Conservation (phyloP, 2,797 vertebrate species). For the Catostomus latipinnis region DNA sequence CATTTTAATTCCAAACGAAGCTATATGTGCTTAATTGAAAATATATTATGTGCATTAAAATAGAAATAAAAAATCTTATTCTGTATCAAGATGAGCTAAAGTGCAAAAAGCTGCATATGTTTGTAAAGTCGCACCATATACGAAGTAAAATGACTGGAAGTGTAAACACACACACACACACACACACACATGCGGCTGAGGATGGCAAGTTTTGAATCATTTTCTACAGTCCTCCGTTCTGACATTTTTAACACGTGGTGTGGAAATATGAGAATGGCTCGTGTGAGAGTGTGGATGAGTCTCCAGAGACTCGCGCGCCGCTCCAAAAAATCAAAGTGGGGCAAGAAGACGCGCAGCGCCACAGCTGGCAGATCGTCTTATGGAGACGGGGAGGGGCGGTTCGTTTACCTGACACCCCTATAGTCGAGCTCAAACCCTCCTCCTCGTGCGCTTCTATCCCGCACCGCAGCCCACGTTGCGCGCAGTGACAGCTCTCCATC, state of each 20-base stretch:
- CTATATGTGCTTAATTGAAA: too few relatives aligned
- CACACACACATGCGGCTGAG: conserved; percentile 29
- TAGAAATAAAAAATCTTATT: neutral
- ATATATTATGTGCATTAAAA: neutral
- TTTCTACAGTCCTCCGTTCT: conserved; percentile 59
- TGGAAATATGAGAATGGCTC: conserved; percentile 75
- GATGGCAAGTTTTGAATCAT: conserved; percentile 45
- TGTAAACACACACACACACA: conserved; percentile 33
- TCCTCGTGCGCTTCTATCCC: conserved; percentile 56
- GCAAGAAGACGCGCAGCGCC: conserved; percentile 80
- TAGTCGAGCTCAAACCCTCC: conserved; percentile 45
- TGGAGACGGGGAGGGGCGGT: conserved; percentile 81
- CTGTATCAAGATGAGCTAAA: neutral
- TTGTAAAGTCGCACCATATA: conserved; percentile 18
- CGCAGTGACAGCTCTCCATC: conserved; percentile 61
- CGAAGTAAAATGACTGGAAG: conserved; percentile 31
- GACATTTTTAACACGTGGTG: conserved; percentile 78
- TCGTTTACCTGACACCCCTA: conserved; percentile 81
- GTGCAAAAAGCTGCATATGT: neutral
- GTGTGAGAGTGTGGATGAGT: conserved; percentile 60
- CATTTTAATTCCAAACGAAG: neutral
- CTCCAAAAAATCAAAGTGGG: conserved; percentile 75
- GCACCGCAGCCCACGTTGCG: conserved; percentile 57
- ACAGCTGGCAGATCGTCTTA: conserved; percentile 85
- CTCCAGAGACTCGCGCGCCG: conserved; percentile 69